Evolutionary conservation across 2,888 invertebrate species (phyloP), one percentile per base, ranked within the genome.

Genomic region (Drosophila rellima): DNA sequence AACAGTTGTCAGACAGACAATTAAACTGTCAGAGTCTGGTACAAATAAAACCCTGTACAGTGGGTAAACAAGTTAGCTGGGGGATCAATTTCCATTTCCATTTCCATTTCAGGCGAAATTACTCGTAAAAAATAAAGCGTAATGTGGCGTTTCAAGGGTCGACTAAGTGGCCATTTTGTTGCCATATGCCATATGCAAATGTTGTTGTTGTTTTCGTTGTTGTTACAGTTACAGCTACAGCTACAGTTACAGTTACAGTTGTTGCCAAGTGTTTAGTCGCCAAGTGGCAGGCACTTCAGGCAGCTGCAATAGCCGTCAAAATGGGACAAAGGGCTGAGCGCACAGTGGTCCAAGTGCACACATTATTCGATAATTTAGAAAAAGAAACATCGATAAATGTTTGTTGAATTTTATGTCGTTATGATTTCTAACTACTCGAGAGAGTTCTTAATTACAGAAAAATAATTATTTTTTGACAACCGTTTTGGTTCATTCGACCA

Each of bases 261-360:
- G 60, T 13, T 59, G 72, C 56, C 72, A 75, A 75, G 51, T 72
- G 78, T 45, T 67, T 63, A 78, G 74, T 59, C 67, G 67, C 64
- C 62, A 67, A 83, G 79, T 73, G 80, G 67, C 84, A 61, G 80
- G 67, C 84, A 63, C 72, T 83, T 83, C 40, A 62, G 74, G 60
- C 75, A 57, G 60, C 70, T 63, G 56, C 69, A 69, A 59, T 42
- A 23, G 44, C 45, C 39, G 35, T 45, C 17, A 37, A 73, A 68
- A 52, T 26, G 40, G 44, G 44, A 11, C 2, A 3, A 10, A 50
- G 47, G 18, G 15, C 6, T 18, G n/a, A 15, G 18, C 1, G 37
- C 37, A 37, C 35, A 35, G 35, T 35, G 35, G 35, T n/a, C 7
- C 1, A 35, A 35, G n/a, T n/a, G 5, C 11, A 1, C 13, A 33